Conservation (phyloP, 2,113 vertebrate species). For the Ciconia boyciana region DNA sequence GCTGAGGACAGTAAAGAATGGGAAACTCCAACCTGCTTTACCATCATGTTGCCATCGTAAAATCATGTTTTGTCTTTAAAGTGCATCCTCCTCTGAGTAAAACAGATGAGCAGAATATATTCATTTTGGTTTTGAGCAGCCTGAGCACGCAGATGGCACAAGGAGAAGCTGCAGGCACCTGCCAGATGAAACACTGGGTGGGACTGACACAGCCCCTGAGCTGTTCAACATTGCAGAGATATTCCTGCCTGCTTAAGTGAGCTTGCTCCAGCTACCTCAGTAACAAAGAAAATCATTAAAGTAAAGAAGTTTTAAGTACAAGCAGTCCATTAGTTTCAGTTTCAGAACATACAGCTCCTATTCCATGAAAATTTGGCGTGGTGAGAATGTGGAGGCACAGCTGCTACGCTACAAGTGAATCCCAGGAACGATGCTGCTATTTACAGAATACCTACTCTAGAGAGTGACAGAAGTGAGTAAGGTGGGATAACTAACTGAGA, state of each 20-base stretch:
- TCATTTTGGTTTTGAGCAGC: neutral
- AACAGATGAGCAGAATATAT: neutral
- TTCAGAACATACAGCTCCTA: neutral
- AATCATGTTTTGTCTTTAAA: neutral
- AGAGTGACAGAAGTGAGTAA: neutral
- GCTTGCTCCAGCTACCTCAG: neutral
- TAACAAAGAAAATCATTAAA: conserved; percentile 6
- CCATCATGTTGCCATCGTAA: neutral
- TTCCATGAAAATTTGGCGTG: neutral
- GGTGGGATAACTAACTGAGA: neutral
- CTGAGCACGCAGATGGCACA: neutral
- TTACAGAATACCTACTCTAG: neutral
- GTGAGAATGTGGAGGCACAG: neutral
- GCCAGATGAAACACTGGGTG: conserved; percentile 6
- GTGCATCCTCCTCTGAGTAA: neutral
- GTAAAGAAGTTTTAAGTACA: neutral
- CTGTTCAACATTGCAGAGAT: neutral
- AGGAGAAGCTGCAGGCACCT: neutral
- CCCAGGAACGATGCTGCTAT: neutral
- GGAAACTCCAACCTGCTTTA: neutral
- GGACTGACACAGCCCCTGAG: neutral
- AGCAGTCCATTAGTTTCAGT: neutral
- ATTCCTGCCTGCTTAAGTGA: neutral
- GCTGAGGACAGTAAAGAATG: neutral
- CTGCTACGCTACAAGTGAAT: neutral